Evolutionary conservation across 2,888 invertebrate genomes (phyloP), one percentile per base, ranked within the genome.

Genomic region (Drosophila formosana): DNA sequence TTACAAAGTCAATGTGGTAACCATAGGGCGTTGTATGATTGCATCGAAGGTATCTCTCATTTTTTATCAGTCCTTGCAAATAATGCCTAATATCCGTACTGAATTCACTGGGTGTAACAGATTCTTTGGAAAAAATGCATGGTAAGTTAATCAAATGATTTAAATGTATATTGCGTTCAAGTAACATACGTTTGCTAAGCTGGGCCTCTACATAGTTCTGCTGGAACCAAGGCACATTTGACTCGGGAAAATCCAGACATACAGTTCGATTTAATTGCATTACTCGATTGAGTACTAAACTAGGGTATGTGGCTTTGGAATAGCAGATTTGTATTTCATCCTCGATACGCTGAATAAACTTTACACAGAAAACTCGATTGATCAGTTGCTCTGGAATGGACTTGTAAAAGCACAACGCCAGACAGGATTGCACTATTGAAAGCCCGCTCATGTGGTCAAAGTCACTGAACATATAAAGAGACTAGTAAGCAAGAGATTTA

Each of bases 201-300:
- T 93, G 91, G 53, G 94, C 93, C 76, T 94, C 92, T 46, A 94
- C 92, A 72, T 94, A 95, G 78, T 94, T 94, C 75, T 94, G 93
- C 84, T 95, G 95, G 86, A 95, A 95, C 95, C 95, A 95, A 0
- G 95, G 95, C 5, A 95, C 93, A 87, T 94, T 94, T 9, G 93
- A 91, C 88, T 95, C 94, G 0, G 95, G 95, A 88, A 94, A 93
- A 88, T 95, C 95, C 47, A 95, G 90, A 79, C 95, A 95, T 18
- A 95, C 94, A 1, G 94, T 93, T 62, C 95, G 92, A 89, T 95
- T 95, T 45, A 95, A 88, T 75, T 94, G 93, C 95, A 95, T 95
- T 55, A 95, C 93, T 47, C 91, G 88, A 72, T 93, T 92, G 11
- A 94, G 91, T 3, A 95, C 93, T 72, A 93, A 91, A 25, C 92